Evolutionary conservation across 1,140 invertebrate genomes (phyloP), one percentile per base, ranked within the genome.

Genomic region (Drosophila yakuba): DNA sequence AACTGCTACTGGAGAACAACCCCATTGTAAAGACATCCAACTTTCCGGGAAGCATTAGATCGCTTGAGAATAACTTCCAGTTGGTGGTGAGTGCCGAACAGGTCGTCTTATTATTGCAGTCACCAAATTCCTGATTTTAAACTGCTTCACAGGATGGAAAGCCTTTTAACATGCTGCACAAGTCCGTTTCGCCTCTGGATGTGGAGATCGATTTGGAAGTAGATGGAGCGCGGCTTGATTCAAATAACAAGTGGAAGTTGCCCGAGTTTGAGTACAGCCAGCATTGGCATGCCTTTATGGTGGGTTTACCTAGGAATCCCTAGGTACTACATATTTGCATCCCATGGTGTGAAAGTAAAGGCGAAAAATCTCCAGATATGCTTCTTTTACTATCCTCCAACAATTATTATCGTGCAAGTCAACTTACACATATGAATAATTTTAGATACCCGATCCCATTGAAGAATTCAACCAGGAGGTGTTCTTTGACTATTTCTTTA

Each of bases 211-310:
- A 85, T 41, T n/a, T 78, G 47, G 60, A 78, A 4, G 58, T 38
- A 6, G 80, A 90, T 56, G 90, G 90, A 4, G 54, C 50, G 8
- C 72, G 72, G 4, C 78, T 91, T 28, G 90, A 91, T 45, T 56
- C 41, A 38, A 62, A 50, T 10, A 89, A 85, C 35, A 82, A 66
- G 38, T 35, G 11, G 6, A 50, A 25, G 4, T 4, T 91, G 32
- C 17, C 17, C 0, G 44, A 72, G 23, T 91, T 85, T 25, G 64
- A 59, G 36, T 15, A 72, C 8, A 91, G 90, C 43, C 28, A 54
- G 15, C 54, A 80, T 7, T 91, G 90, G 90, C 90, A 91, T 75
- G 83, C 86, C 7, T 74, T 90, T 44, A n/a, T 82, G 78, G 90
- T 91, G 52, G 25, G 48, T 41, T 35, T 20, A 23, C 10, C 4